Evolutionary conservation across 2,113 vertebrate genomes (phyloP).

Genomic region (Hipposideros armiger): DNA sequence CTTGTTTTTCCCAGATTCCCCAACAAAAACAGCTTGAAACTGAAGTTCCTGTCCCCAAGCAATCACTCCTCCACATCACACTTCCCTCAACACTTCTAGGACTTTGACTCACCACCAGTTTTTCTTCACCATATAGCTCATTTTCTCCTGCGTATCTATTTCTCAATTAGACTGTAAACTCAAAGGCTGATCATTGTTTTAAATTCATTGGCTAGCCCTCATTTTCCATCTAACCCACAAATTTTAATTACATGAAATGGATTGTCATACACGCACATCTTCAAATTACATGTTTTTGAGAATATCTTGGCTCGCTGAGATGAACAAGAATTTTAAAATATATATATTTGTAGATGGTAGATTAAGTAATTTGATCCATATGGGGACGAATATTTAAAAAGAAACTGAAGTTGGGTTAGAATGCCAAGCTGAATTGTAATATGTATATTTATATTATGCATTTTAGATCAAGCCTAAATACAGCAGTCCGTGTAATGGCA

Average conservation of each 20-base stretch:
- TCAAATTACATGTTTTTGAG: neutral
- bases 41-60: too few relatives aligned
- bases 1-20: neutral
- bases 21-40: neutral
- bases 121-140: neutral
- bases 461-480: neutral
- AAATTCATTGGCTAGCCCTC: neutral
- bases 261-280: neutral
- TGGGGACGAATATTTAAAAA: neutral
- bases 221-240: neutral
- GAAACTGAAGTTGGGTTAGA: neutral
- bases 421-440: neutral
- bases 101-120: neutral
- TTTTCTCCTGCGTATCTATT: neutral
- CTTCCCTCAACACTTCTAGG: neutral
- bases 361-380: neutral
- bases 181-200: neutral
- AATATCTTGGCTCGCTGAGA: neutral
- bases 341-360: neutral
- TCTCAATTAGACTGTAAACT: neutral
- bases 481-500: neutral
- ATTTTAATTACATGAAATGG: constrained; percentile 17
- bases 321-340: neutral
- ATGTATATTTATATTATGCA: neutral
- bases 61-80: neutral